A percentile compares a stretch with the other conserved stretches of the same genome.
These are phyloP conservation scores for Tiliacea aurago DNA, from an alignment of 2,888 invertebrate genomes.

Conservation along the genomic window DNA sequence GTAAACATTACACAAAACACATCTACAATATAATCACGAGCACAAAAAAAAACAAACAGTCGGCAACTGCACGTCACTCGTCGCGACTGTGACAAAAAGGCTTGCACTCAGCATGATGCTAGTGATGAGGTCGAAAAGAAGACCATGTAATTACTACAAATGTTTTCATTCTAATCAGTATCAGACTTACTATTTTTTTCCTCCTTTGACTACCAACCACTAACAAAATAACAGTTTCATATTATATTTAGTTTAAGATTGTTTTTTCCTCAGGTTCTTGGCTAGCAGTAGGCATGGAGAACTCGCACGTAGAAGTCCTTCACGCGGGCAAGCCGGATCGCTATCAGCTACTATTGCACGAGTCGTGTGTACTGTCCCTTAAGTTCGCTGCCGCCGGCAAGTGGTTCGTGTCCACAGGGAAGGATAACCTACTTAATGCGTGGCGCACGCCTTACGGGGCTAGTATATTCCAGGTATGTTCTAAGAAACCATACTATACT, in stretches of 20 bases:
- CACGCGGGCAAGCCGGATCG: slow-evolving; percentile 97
- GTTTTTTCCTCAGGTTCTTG: slow-evolving; percentile 92
- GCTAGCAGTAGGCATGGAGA: slow-evolving; percentile 99
- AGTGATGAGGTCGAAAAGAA: neutral
- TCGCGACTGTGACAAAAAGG: no score
- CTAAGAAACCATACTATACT: neutral
- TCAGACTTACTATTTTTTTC: no score
- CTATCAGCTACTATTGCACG: slow-evolving; percentile 98
- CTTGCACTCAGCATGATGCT: no score
- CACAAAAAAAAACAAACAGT: no score
- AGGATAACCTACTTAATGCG: slow-evolving; percentile 98
- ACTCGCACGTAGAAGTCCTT: slow-evolving; percentile 98
- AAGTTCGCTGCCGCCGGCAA: slow-evolving; percentile 99
- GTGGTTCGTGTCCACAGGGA: slow-evolving; percentile 99
- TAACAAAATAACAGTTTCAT: no score
- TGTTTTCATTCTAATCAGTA: neutral
- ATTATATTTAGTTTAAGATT: no score
- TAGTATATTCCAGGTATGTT: slow-evolving; percentile 97
- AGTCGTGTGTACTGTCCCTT: slow-evolving; percentile 98
- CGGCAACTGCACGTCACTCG: no score
- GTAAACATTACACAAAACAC: no score
- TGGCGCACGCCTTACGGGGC: slow-evolving; percentile 99
- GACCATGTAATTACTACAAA: no score
- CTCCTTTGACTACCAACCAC: no score
- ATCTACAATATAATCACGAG: no score